Conservation (phyloP, 37 sponge, comb jelly and placozoan species). For the Hexactinellida sp. region DNA sequence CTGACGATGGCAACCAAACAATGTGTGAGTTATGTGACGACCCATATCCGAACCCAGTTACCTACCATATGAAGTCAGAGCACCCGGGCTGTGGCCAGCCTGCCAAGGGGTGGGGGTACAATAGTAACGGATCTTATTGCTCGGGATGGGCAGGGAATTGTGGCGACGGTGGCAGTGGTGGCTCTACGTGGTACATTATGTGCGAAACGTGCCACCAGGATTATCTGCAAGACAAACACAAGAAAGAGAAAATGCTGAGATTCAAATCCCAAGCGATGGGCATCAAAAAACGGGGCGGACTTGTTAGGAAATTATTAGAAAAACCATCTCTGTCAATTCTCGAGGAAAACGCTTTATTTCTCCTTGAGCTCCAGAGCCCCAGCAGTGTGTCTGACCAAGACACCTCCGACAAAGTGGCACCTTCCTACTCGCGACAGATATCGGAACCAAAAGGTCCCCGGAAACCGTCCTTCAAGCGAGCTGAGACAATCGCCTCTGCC, state of each 20-base stretch:
- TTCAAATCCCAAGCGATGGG: conserved; percentile 6
- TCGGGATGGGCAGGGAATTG: conserved; percentile 96
- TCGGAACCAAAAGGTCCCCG: neutral
- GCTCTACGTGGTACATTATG: conserved; percentile 95
- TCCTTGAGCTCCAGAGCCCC: conserved; percentile 45
- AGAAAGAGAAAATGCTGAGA: conserved; percentile 25
- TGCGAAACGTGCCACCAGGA: conserved; percentile 78
- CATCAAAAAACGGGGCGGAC: neutral
- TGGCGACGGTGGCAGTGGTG: conserved; percentile 88
- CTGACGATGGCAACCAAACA: conserved; percentile 37
- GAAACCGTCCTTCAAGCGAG: neutral
- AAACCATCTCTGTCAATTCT: neutral
- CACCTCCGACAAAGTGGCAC: neutral
- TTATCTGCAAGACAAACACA: conserved; percentile 58
- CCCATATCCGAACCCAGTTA: conserved; percentile 70
- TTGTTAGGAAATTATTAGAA: neutral
- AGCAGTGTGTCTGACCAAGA: neutral
- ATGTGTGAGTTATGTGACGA: conserved; percentile 87
- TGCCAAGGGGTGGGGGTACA: conserved; percentile 95
- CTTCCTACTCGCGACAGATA: neutral
- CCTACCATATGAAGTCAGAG: conserved; percentile 86
- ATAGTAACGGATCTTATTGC: conserved; percentile 81
- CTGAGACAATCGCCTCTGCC: neutral
- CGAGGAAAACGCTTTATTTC: conserved; percentile 58
- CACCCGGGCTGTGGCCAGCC: conserved; percentile 84